A percentile compares a stretch with the other conserved stretches of the same genome.
These are phyloP conservation scores for Aix galericulata DNA, from an alignment of 2,113 vertebrate species.

Conservation along the genomic window DNA sequence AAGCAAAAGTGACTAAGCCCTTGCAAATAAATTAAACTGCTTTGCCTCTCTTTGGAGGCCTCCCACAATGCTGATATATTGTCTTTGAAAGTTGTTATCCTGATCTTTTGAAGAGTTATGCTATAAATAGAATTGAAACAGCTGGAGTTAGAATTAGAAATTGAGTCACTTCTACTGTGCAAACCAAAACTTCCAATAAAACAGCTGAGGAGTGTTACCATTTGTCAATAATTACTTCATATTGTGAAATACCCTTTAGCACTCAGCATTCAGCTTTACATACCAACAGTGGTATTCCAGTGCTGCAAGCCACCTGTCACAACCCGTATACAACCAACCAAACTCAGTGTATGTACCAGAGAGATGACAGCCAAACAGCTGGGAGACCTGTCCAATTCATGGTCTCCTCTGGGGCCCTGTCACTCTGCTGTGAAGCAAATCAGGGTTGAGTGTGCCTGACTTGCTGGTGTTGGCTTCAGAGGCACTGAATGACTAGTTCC, in stretches of 20 bases:
- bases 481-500: neutral
- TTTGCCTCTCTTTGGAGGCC: neutral
- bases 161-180: neutral
- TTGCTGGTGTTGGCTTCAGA: neutral
- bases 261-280: neutral
- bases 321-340: neutral
- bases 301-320: neutral
- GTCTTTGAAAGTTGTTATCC: neutral
- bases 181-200: neutral
- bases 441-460: fast-evolving
- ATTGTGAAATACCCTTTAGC: neutral
- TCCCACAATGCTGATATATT: neutral
- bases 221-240: neutral
- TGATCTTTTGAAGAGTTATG: neutral
- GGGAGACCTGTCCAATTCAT: fast-evolving
- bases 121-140: neutral
- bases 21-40: neutral
- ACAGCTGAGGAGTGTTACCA: neutral
- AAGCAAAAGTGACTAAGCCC: neutral
- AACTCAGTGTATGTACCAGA: neutral
- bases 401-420: fast-evolving
- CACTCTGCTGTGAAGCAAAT: neutral
- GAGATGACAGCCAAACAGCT: neutral
- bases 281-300: neutral
- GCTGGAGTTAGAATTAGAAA: neutral